A percentile compares a stretch with the other conserved stretches of the same genome.
phyloP scores from a whole-genome alignment of 2,797 vertebrate species.

The Chiloscyllium punctatum region DNA sequence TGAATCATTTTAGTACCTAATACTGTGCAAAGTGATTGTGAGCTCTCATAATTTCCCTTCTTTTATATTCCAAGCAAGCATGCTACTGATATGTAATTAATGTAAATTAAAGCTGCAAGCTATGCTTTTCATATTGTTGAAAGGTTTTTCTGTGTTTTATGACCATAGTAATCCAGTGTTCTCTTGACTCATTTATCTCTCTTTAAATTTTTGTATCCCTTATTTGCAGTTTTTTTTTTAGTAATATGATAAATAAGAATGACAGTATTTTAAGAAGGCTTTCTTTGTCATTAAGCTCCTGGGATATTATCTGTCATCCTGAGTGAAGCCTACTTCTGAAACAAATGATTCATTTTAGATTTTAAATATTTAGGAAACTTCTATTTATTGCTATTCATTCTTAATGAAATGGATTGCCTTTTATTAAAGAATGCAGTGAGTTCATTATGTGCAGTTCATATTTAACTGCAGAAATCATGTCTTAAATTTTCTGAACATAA shows the following conservation, averaged over 20 bases:
- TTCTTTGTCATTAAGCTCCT: conserved; percentile 74
- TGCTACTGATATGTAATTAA: conserved; percentile 87
- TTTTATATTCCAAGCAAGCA: conserved; percentile 80
- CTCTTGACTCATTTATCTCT: conserved; percentile 79
- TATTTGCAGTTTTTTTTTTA: conserved; percentile 84
- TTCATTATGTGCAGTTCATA: conserved; percentile 26
- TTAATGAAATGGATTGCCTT: conserved; percentile 54
- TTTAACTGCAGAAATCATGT: neutral
- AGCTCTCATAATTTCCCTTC: conserved; percentile 80
- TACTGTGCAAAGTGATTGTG: conserved; percentile 85
- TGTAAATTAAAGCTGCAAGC: conserved; percentile 87
- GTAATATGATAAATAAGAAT: conserved; percentile 77
- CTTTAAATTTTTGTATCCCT: conserved; percentile 83
- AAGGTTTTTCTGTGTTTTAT: conserved; percentile 77
- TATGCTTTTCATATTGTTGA: conserved; percentile 77
- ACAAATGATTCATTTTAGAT: conserved; percentile 39
- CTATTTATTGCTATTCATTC: conserved; percentile 64
- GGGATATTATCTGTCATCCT: conserved; percentile 60
- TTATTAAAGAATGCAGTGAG: neutral
- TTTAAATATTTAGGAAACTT: conserved; percentile 70
- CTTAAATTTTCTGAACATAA: neutral
- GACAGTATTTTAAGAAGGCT: conserved; percentile 67
- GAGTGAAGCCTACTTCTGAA: conserved; percentile 65
- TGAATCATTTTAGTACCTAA: conserved; percentile 94
- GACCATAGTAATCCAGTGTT: conserved; percentile 72